These are phyloP conservation scores for Copidosoma aretas DNA, from an alignment of 2,888 invertebrate species.

Conservation along the genomic window DNA sequence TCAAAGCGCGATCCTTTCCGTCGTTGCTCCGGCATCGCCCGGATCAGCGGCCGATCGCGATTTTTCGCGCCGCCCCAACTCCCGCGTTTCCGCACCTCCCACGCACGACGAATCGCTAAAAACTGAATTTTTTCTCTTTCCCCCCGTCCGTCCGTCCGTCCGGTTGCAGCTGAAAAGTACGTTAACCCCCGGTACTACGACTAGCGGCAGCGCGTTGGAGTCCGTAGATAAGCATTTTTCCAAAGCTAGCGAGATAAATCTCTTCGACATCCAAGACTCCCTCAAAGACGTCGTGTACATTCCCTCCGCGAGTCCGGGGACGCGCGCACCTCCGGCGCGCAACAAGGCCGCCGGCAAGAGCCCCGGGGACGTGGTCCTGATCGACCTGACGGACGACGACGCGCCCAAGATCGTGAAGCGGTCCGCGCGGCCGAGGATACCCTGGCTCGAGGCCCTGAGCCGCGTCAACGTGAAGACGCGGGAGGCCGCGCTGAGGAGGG, in stretches of 20 bases:
- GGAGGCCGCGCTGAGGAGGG: slow-evolving; percentile 25
- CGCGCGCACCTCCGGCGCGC: not conserved
- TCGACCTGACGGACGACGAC: slow-evolving; percentile 56
- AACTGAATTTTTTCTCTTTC: not conserved
- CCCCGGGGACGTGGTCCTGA: slow-evolving; percentile 51
- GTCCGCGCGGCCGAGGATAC: slow-evolving; percentile 46
- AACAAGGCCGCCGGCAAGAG: slow-evolving; percentile 19
- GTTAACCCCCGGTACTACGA: no score
- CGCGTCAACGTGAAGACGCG: slow-evolving; percentile 39
- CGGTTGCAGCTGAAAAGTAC: not conserved
- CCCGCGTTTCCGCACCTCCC: no score
- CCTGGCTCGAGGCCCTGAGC: slow-evolving; percentile 52
- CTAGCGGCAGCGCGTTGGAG: no score
- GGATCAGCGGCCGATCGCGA: no score
- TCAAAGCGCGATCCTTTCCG: no score
- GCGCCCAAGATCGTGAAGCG: slow-evolving; percentile 51
- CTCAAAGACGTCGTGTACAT: slow-evolving; percentile 16
- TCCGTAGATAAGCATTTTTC: slow-evolving; percentile 17
- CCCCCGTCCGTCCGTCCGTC: not conserved
- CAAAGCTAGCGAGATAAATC: no score
- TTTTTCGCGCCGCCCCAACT: no score
- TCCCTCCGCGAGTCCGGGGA: slow-evolving; percentile 23
- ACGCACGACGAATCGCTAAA: no score
- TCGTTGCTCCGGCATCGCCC: no score
- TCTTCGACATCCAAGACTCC: no score